Percentiles rank a stretch among this genome's conserved stretches.
These are phyloP conservation scores for Neomorphus geoffroyi DNA, from an alignment of 2,797 vertebrate species.

Conservation along the genomic window DNA sequence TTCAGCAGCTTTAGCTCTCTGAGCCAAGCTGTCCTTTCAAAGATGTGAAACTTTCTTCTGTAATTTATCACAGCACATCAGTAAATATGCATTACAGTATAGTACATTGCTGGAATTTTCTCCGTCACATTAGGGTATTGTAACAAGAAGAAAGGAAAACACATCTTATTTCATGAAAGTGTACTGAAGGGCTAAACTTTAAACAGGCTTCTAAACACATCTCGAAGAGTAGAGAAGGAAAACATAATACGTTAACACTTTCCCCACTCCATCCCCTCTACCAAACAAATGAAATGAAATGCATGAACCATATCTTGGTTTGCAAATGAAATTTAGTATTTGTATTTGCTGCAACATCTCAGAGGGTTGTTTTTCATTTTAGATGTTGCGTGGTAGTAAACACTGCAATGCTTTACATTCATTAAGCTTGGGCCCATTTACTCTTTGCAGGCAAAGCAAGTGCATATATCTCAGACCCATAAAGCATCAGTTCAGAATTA, in stretches of 20 bases:
- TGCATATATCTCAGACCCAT: slow-evolving; percentile 59
- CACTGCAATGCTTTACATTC: slow-evolving; percentile 71
- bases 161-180: not conserved
- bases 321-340: slow-evolving; percentile 73
- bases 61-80: not conserved
- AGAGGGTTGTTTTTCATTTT: slow-evolving; percentile 69
- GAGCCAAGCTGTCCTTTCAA: not conserved
- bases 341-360: slow-evolving; percentile 69
- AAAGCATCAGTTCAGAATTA: slow-evolving; percentile 75
- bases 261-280: not conserved
- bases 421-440: slow-evolving; percentile 76
- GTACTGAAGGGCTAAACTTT: not conserved
- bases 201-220: slow-evolving; percentile 31
- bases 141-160: slow-evolving; percentile 37
- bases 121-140: not conserved
- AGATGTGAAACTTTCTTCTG: not conserved
- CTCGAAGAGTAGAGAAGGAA: slow-evolving; percentile 35
- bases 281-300: slow-evolving; percentile 65
- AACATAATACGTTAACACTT: slow-evolving; percentile 45
- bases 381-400: slow-evolving; percentile 70
- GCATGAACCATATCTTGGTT: slow-evolving; percentile 68
- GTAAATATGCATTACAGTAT: not conserved
- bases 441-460: slow-evolving; percentile 68
- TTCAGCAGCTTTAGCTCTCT: not conserved
- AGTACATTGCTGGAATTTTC: slow-evolving; percentile 37